These are phyloP conservation scores for Sebastes reedi DNA, from an alignment of 2,797 vertebrate species.

Conservation along the genomic window DNA sequence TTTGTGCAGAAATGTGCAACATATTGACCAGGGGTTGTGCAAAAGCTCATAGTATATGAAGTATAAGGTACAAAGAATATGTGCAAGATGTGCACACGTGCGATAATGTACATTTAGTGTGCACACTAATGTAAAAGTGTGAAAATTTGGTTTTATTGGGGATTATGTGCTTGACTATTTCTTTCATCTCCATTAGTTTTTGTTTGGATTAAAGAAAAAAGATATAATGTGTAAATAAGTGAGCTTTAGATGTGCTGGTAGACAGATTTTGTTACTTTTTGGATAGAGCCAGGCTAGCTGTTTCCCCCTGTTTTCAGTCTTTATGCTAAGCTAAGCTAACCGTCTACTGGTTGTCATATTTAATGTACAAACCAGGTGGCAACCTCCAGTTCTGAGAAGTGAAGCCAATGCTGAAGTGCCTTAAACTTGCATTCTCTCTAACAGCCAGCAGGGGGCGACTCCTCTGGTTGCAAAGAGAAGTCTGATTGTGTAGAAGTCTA, in stretches of 20 bases:
- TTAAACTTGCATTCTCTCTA: too few relatives aligned
- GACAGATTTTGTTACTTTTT: not conserved
- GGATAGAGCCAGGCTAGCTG: too few relatives aligned
- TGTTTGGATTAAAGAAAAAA: not conserved
- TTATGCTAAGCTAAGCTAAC: too few relatives aligned
- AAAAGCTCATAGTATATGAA: not conserved
- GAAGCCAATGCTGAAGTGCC: too few relatives aligned
- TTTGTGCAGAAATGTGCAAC: rapidly evolving
- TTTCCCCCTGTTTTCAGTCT: too few relatives aligned
- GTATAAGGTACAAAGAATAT: not conserved
- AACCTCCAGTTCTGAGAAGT: too few relatives aligned
- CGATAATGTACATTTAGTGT: not conserved
- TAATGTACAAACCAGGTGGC: too few relatives aligned
- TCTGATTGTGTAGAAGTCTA: too few relatives aligned
- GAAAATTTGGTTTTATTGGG: not conserved
- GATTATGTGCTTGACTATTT: not conserved
- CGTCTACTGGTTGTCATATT: not conserved
- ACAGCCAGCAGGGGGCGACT: too few relatives aligned
- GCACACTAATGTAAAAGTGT: not conserved
- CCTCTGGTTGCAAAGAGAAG: too few relatives aligned
- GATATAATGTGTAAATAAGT: not conserved
- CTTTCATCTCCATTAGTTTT: not conserved
- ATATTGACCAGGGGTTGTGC: not conserved
- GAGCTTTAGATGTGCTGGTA: not conserved
- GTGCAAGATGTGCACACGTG: not conserved